Conservation (phyloP, 1,140 invertebrate genomes). For the Frieseomelitta varia region DNA sequence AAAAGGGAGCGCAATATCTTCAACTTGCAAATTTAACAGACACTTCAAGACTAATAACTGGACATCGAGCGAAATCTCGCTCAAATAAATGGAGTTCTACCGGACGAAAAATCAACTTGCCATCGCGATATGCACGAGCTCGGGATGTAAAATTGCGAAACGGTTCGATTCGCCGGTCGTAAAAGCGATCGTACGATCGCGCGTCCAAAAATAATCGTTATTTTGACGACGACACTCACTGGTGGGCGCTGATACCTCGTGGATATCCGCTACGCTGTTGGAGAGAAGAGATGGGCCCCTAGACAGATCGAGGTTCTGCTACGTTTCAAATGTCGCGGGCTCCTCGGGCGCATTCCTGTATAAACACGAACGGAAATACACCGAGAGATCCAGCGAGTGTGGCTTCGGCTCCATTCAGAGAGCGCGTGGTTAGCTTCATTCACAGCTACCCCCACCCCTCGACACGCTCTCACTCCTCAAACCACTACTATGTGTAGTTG, state of each 20-base stretch:
- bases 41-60: neutral
- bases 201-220: slow-evolving; percentile 59
- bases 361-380: slow-evolving; percentile 74
- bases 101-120: neutral
- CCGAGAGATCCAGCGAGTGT: slow-evolving; percentile 41
- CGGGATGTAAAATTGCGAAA: slow-evolving; percentile 14
- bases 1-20: neutral
- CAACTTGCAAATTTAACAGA: no score
- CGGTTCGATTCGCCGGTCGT: neutral
- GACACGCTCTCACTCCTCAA: slow-evolving; percentile 18
- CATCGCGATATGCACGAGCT: no score
- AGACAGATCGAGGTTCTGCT: slow-evolving; percentile 61
- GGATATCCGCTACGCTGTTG: slow-evolving; percentile 14
- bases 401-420: slow-evolving; percentile 63
- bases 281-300: slow-evolving; percentile 1
- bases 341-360: slow-evolving; percentile 65
- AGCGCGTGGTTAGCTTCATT: slow-evolving; percentile 74
- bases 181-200: neutral
- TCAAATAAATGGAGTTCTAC: neutral
- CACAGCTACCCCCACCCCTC: slow-evolving; percentile 68
- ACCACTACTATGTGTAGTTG: slow-evolving; percentile 47
- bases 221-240: slow-evolving; percentile 53
- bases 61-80: neutral
- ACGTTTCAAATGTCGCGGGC: slow-evolving; percentile 72
- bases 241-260: neutral